phyloP scores from a whole-genome alignment of 2,797 vertebrate genomes.

The Parotocinclus haroldoi region DNA sequence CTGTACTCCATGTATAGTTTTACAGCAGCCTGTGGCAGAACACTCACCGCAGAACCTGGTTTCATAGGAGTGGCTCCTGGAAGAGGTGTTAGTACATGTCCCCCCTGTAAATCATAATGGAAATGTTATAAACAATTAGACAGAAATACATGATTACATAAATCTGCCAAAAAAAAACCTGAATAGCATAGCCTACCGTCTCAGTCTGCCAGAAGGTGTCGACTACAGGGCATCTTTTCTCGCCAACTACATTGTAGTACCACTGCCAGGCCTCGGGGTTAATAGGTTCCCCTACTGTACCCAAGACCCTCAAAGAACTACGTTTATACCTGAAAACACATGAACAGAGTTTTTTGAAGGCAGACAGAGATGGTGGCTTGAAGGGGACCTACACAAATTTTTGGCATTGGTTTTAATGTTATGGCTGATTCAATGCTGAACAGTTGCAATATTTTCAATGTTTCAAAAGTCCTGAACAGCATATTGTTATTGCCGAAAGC shows the following conservation, averaged over 20 bases:
- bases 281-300: constrained; percentile 93
- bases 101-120: constrained; percentile 71
- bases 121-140: neutral
- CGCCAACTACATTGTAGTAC: constrained; percentile 90
- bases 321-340: constrained; percentile 77
- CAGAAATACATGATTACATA: neutral
- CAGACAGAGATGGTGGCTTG: too few species aligned
- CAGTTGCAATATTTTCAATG: too few species aligned
- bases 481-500: too few species aligned
- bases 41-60: constrained; percentile 94
- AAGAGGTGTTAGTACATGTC: constrained; percentile 90
- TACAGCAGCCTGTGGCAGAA: neutral
- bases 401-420: too few species aligned
- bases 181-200: constrained; percentile 72
- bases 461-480: too few species aligned
- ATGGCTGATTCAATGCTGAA: too few species aligned
- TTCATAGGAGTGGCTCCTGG: constrained; percentile 91
- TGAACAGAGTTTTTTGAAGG: too few species aligned
- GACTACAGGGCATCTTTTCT: constrained; percentile 86
- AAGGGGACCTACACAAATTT: too few species aligned
- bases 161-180: neutral
- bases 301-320: constrained; percentile 85
- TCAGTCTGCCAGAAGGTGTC: constrained; percentile 99
- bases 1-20: too few species aligned
- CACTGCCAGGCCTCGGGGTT: constrained; percentile 97